phyloP scores from a whole-genome alignment of 2,797 vertebrate species.

The Distichodus sexfasciatus region DNA sequence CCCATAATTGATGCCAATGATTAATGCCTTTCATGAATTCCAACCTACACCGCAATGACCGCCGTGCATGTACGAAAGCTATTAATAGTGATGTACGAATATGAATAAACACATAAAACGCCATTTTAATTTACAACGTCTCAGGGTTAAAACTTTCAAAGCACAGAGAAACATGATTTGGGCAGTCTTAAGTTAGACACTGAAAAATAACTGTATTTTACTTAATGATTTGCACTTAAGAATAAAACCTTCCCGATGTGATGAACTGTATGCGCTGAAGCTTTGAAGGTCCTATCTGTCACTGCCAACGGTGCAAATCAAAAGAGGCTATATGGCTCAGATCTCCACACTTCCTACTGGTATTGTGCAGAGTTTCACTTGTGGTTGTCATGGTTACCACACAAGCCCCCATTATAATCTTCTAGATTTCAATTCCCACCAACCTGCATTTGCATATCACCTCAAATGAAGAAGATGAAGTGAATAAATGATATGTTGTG shows the following conservation, averaged over 20 bases:
- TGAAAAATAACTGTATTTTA: background rate
- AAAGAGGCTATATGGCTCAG: slow-evolving; percentile 18
- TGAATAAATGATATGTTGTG: slow-evolving; percentile 5
- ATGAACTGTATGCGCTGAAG: background rate
- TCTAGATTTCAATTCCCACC: slow-evolving; percentile 19
- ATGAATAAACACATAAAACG: background rate
- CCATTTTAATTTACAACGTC: background rate
- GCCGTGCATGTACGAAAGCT: background rate
- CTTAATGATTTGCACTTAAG: background rate
- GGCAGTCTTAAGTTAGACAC: background rate
- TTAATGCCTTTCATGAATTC: background rate
- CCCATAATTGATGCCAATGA: background rate
- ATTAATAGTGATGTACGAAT: background rate
- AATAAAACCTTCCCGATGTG: background rate
- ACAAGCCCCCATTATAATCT: slow-evolving; percentile 23
- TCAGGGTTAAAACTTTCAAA: background rate
- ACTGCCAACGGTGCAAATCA: slow-evolving; percentile 11
- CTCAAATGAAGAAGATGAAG: background rate
- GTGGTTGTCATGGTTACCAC: slow-evolving; percentile 48
- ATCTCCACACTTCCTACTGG: slow-evolving; percentile 29
- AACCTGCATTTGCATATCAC: slow-evolving; percentile 22
- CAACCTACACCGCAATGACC: too few species aligned
- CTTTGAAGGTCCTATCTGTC: background rate
- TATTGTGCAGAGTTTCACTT: slow-evolving; percentile 29
- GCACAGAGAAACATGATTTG: background rate